Conservation (phyloP, 2,113 vertebrate genomes). For the Garra rufa region DNA sequence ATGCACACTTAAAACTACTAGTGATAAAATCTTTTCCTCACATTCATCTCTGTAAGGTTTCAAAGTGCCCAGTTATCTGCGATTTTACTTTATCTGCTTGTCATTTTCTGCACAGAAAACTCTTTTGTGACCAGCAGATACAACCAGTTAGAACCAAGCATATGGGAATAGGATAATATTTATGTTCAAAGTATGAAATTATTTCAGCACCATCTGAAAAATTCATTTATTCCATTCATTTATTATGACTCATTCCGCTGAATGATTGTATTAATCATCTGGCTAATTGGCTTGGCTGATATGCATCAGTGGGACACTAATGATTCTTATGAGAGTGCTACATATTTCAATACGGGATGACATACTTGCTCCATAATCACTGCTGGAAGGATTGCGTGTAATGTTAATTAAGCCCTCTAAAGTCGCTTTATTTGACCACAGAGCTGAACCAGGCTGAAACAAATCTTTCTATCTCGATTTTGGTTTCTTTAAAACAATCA, state of each 20-base stretch:
- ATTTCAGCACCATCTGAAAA: constrained; percentile 46
- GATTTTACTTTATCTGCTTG: not conserved
- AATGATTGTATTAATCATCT: constrained; percentile 52
- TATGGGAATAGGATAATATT: constrained; percentile 32
- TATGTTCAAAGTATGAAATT: constrained; percentile 39
- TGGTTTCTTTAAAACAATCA: constrained; percentile 8
- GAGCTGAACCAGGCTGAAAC: not conserved
- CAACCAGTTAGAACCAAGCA: constrained; percentile 40
- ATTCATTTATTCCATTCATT: constrained; percentile 32
- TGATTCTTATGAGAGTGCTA: constrained; percentile 45
- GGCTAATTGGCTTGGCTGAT: constrained; percentile 51
- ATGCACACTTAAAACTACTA: not conserved
- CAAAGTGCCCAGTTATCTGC: too few relatives aligned
- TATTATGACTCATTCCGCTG: constrained; percentile 38
- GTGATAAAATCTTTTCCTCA: not conserved
- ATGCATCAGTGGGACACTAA: constrained; percentile 45
- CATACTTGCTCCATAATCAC: constrained; percentile 8
- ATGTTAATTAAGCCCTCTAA: constrained; percentile 19
- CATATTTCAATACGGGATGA: constrained; percentile 34
- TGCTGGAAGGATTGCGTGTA: constrained; percentile 2
- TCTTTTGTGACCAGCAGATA: constrained; percentile 22
- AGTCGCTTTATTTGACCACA: constrained; percentile 21
- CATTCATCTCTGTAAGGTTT: not conserved
- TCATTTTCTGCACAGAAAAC: not conserved
- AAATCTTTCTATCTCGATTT: not conserved